phyloP scores from a whole-genome alignment of 2,888 invertebrate genomes.

The Xestia xanthographa region DNA sequence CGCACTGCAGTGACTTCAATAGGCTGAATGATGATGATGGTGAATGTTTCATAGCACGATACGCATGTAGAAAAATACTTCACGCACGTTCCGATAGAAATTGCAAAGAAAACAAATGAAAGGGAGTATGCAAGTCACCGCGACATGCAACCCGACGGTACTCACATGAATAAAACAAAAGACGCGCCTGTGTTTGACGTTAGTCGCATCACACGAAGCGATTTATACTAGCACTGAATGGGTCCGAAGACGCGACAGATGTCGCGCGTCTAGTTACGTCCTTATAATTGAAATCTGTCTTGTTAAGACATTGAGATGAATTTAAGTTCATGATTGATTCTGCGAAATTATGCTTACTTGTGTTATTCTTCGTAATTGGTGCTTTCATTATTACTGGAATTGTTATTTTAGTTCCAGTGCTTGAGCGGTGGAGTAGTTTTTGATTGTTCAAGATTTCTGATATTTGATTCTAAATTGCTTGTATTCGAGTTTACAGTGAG shows the following conservation, averaged over 20 bases:
- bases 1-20: no score
- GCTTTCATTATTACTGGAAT: slow-evolving; percentile 23
- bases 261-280: neutral
- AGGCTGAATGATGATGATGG: neutral
- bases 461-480: slow-evolving; percentile 7
- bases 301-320: slow-evolving; percentile 28
- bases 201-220: neutral
- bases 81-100: neutral
- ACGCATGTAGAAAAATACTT: neutral
- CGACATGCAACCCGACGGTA: neutral
- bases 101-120: neutral
- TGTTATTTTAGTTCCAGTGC: slow-evolving; percentile 28
- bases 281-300: slow-evolving; percentile 6
- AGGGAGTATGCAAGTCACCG: neutral
- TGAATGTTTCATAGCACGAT: no score
- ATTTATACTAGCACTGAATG: no score
- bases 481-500: neutral
- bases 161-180: neutral
- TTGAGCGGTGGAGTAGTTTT: slow-evolving; percentile 4
- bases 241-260: neutral
- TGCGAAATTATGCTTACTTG: slow-evolving; percentile 22
- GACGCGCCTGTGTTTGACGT: neutral
- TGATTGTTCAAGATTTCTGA: neutral
- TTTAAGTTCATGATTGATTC: slow-evolving; percentile 41
- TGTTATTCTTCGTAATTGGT: slow-evolving; percentile 40